A percentile compares a stretch with the other conserved stretches of the same genome.
phyloP scores from a whole-genome alignment of 2,888 invertebrate species.

The Synanthedon vespiformis region DNA sequence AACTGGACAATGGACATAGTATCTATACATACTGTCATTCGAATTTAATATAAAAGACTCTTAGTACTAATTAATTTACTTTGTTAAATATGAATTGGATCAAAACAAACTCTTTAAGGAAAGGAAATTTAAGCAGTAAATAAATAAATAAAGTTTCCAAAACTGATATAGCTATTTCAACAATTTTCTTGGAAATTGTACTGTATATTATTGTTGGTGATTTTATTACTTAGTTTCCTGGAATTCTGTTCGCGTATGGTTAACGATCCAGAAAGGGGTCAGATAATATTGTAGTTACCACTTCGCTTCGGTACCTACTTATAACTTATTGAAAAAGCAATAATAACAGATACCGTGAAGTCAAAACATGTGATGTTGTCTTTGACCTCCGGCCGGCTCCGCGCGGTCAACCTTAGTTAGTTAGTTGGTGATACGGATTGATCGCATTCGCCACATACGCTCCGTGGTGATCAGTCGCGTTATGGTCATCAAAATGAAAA shows the following conservation, averaged over 20 bases:
- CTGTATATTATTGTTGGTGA: too few relatives aligned
- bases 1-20: too few relatives aligned
- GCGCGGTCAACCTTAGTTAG: slow-evolving; percentile 11
- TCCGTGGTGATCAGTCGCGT: slow-evolving; percentile 39
- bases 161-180: too few relatives aligned
- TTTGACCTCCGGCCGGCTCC: slow-evolving; percentile 29
- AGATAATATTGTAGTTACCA: neutral
- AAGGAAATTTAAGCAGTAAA: too few relatives aligned
- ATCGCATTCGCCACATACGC: slow-evolving; percentile 46
- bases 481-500: slow-evolving; percentile 31
- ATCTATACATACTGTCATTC: too few relatives aligned
- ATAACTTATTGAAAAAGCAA: neutral
- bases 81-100: too few relatives aligned
- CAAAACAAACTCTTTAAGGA: too few relatives aligned
- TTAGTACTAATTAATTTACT: too few relatives aligned
- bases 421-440: neutral
- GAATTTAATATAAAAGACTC: too few relatives aligned
- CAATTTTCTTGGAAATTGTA: too few relatives aligned
- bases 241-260: neutral
- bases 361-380: slow-evolving; percentile 17
- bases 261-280: neutral
- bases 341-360: slow-evolving; percentile 1
- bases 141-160: too few relatives aligned
- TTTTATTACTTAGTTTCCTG: neutral
- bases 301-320: neutral